phyloP scores from a whole-genome alignment of 2,888 invertebrate species.

The Tineola bisselliella region DNA sequence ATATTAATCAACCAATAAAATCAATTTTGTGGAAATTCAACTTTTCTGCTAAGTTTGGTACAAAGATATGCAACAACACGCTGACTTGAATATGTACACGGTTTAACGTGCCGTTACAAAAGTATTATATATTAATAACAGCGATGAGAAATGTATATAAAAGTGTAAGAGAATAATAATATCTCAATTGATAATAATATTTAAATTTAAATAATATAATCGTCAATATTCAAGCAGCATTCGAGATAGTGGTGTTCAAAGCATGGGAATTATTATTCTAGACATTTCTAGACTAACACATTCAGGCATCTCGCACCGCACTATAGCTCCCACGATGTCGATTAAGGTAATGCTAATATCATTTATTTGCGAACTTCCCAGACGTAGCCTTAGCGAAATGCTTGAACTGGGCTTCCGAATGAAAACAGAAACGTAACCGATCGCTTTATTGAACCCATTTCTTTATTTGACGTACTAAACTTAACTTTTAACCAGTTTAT shows the following conservation, averaged over 20 bases:
- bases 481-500: neutral
- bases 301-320: constrained; percentile 25
- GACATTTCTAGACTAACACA: constrained; percentile 18
- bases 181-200: constrained; percentile 4
- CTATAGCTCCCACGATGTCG: constrained; percentile 45
- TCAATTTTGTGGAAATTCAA: no score
- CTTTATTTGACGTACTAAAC: neutral
- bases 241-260: constrained; percentile 29
- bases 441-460: neutral
- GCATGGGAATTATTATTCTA: constrained; percentile 46
- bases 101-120: no score
- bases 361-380: constrained; percentile 53
- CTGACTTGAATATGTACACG: no score
- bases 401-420: neutral
- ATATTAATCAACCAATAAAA: no score
- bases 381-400: constrained; percentile 22
- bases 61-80: no score
- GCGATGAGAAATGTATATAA: no score
- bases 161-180: neutral
- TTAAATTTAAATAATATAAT: constrained; percentile 48
- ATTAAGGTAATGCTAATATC: constrained; percentile 57
- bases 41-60: no score
- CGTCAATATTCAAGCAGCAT: constrained; percentile 38
- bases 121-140: no score
- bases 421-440: neutral